Base-by-base conservation (phyloP, 2,888 invertebrate genomes). In the Drosophila prolongata region DNA sequence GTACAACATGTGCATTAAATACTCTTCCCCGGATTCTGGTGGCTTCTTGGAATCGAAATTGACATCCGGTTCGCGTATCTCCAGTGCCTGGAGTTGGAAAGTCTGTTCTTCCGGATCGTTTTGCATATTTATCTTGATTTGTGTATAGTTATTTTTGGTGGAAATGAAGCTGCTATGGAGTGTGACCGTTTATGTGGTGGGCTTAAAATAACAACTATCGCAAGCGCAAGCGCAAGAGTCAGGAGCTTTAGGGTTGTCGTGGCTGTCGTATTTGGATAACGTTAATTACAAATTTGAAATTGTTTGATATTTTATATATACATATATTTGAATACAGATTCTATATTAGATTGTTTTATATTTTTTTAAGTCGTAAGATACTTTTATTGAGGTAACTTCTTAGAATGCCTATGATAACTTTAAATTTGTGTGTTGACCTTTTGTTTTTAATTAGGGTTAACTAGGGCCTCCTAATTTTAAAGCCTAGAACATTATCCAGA, bases 11-110 rank as follows among this genome's bases (percentile, higher is more conserved):
- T 90, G 91, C 83, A 85, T 92, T 11, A 92, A 65, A 67, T 86
- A 92, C 69, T 92, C 91, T 50, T 92, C 92, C 9, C 92, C 92
- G 14, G 72, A 87, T 64, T 90, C 75, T 27, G 92, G 92, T 19
- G 78, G 75, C 4, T 72, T 80, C 0, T 73, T 47, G 0, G 92
- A 91, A 87, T 92, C 91, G 55, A 92, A 92, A 37, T 79, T 76
- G 9, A 76, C 79, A n/a, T 87, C 91, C 0, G 88, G 89, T n/a
- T 90, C 78, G 0, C 78, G 84, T 47, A 92, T 90, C 58, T 90
- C 89, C 14, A 92, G 73, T 0, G 92, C 92, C 72, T 91, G 89
- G 6, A 87, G 70, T 64, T 92, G 92, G 71, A 92, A 91, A 13
- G 89, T 79, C 60, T 91, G 91, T 9, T 73, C 76, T 1, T 71